Evolutionary conservation across 2,113 vertebrate genomes (phyloP).

Genomic region (Pollachius pollachius): DNA sequence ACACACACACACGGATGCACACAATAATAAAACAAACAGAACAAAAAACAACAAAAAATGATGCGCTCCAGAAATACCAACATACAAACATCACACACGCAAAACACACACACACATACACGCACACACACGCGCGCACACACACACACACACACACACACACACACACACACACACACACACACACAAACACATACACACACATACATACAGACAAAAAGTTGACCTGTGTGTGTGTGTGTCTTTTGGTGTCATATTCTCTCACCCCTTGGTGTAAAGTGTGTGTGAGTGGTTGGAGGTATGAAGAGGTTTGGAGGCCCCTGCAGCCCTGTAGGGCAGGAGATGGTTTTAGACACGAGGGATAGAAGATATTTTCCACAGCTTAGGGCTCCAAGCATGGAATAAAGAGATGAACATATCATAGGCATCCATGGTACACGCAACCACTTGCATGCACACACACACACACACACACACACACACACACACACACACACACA

Average conservation of each 20-base stretch:
- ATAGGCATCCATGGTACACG: conserved; percentile 50
- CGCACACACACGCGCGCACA: not conserved
- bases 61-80: too few relatives aligned
- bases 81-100: not conserved
- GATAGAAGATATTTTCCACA: conserved; percentile 63
- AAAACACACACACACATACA: not conserved
- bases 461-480: too few relatives aligned
- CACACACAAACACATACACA: not conserved
- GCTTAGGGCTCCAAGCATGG: conserved; percentile 58
- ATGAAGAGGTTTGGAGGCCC: conserved; percentile 62
- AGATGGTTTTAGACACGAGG: conserved; percentile 60
- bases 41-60: too few relatives aligned
- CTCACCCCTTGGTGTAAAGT: not conserved
- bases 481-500: too few relatives aligned
- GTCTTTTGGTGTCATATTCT: not conserved
- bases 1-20: not conserved
- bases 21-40: too few relatives aligned
- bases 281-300: conserved; percentile 51
- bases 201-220: not conserved
- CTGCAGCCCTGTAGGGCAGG: conserved; percentile 60
- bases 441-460: too few relatives aligned
- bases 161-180: conserved; percentile 3
- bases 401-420: conserved; percentile 57
- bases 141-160: not conserved
- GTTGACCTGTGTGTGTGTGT: not conserved